phyloP scores from a whole-genome alignment of 2,797 vertebrate species.

The Todus mexicanus region DNA sequence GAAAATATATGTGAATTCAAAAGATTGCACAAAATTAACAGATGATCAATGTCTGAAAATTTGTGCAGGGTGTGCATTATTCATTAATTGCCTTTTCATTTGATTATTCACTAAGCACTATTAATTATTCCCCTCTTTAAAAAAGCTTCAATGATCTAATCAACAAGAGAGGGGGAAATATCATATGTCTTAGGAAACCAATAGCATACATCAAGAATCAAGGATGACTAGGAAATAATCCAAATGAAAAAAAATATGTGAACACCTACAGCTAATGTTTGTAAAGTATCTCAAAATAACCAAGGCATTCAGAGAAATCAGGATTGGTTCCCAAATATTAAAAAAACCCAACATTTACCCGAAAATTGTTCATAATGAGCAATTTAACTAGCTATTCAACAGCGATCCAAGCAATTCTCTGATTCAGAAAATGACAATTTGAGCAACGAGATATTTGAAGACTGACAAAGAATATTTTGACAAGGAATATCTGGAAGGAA shows the following conservation, averaged over 20 bases:
- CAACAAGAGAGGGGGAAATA: slow-evolving; percentile 2
- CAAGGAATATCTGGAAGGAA: background rate
- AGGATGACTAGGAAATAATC: background rate
- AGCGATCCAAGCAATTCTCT: background rate
- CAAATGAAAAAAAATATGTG: background rate
- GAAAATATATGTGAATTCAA: background rate
- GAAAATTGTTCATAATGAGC: slow-evolving; percentile 8
- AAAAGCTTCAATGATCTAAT: slow-evolving; percentile 30
- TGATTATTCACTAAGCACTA: slow-evolving; percentile 16
- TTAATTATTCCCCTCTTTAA: slow-evolving; percentile 17
- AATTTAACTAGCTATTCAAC: slow-evolving; percentile 25
- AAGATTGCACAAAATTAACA: background rate
- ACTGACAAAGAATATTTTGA: background rate
- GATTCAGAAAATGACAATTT: background rate
- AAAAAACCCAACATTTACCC: background rate
- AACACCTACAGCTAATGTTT: slow-evolving; percentile 20
- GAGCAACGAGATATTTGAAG: background rate
- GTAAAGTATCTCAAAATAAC: slow-evolving; percentile 17
- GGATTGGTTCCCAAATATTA: background rate
- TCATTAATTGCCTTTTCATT: slow-evolving; percentile 46
- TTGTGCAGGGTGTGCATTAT: background rate
- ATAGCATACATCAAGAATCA: background rate
- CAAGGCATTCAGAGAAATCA: background rate
- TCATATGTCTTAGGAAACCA: background rate
- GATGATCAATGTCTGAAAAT: slow-evolving; percentile 26